Evolutionary conservation across 2,888 invertebrate genomes (phyloP), one percentile per base, ranked within the genome.

Genomic region (Tachystola acroxantha): DNA sequence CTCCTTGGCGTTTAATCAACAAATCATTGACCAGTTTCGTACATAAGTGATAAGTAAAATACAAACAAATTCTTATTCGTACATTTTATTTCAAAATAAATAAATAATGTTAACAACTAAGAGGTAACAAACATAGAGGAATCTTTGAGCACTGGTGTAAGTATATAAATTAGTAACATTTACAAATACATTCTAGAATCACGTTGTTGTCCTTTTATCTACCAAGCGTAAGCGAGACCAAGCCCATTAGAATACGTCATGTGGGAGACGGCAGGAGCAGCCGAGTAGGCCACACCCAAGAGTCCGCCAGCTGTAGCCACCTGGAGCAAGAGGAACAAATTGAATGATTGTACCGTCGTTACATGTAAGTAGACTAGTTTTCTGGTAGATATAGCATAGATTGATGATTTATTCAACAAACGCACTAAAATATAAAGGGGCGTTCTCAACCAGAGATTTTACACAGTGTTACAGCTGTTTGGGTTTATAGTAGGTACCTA

Each of bases 221-320:
- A 90, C 88, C 89, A 90, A 45, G 79, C 75, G 63, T 90, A 90
- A 10, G 78, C 74, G 19, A 87, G 61, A n/a, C 89, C 89, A 22
- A 89, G 75, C 48, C 88, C 89, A 52, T 88, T 88, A 37, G 81
- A 67, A 69, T 89, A 90, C 29, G 85, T 84, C 84, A 90, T 88
- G 66, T 90, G 90, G n/a, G 90, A 88, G 1, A 90, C 90, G 10
- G 89, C 82, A 7, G 90, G 89, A 9, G 90, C 89, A 20, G 90
- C 88, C 9, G 89, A 89, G 53, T 90, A 90, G 0, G 89, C 89
- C 10, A 89, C 88, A 25, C 89, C 89, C n/a, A 90, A 72, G 26
- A 89, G 81, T 10, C 87, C 86, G 30, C 86, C 86, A 35, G 77
- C 64, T 10, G 78, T 64, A 28, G 88, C 81, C n/a, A 88, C 85